Conservation (phyloP, 2,888 invertebrate species). For the Argyra leucocephala region DNA sequence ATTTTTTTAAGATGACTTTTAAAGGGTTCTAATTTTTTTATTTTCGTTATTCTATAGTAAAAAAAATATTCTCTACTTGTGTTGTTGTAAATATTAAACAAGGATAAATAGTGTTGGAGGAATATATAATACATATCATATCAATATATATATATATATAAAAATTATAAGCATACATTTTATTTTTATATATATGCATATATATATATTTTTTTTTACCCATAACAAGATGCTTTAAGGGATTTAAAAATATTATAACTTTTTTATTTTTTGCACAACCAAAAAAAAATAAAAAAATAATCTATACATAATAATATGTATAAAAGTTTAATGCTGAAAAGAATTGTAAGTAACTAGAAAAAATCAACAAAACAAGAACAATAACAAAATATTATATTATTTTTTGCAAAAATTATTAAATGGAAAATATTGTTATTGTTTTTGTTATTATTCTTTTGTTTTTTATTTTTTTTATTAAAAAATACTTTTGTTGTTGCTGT, state of each 20-base stretch:
- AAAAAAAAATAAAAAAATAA: not conserved
- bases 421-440: too few species aligned
- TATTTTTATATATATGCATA: too few species aligned
- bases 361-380: not conserved
- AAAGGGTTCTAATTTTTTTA: not conserved
- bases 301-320: not conserved
- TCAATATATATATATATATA: not conserved
- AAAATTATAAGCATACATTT: not conserved
- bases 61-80: not conserved
- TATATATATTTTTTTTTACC: not conserved
- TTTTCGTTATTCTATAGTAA: constrained; percentile 3
- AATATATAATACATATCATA: not conserved
- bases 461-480: not conserved
- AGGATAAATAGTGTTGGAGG: constrained; percentile 1
- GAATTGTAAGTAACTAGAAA: not conserved
- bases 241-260: not conserved
- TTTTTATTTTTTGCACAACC: not conserved
- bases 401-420: too few species aligned
- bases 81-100: not conserved
- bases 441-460: not conserved
- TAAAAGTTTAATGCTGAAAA: constrained; percentile 1
- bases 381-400: too few species aligned
- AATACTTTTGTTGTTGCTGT: too few species aligned
- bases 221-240: not conserved
- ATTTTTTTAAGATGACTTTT: not conserved